Base-by-base conservation (phyloP, 2,888 invertebrate genomes). In the Ectropis crepuscularia region DNA sequence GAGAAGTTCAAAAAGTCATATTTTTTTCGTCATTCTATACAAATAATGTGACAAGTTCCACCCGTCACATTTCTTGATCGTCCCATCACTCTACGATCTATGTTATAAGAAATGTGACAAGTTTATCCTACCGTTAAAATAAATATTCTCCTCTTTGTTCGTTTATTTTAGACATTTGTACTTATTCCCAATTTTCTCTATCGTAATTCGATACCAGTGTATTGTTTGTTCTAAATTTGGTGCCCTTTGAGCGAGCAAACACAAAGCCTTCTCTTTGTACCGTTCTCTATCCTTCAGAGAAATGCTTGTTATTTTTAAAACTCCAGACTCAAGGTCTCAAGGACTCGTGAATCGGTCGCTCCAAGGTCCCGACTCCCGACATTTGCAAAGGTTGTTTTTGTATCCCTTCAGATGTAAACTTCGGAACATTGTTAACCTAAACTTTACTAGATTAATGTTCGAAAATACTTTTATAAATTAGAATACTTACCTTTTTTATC, bases 321-420 rank as follows among this genome's bases (percentile, higher is more conserved):
- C 48, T 72, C 53, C 61, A 70, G 63, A 69, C 54, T 72, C 75
- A 76, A 78, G 75, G 77, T 74, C 73, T 71, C 65, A 65, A 76
- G 74, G 78, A 75, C 73, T 71, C 65, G 65, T 75, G 74, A 78
- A 75, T 65, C 71, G 74, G 72, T 70, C 75, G 72, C 55, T 46
- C 57, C 78, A 83, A 85, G 82, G 83, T 75, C 78, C 47, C 65
- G 70, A 74, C 76, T 75, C 78, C 47, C 65, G 70, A 74, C 76
- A 72, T 76, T 70, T 16, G 11, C 55, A 71, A 79, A 81, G 78
- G 80, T 82, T 75, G 59, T 61, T 68, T 65, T 69, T 70, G 67
- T 73, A 68, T 75, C 73, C 72, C 69, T 70, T 70, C 61, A 61
- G 69, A 77, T 73, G 65, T 74, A 76, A 66, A 74, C 46, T 54